Percentiles rank a stretch among this genome's conserved stretches.
Conservation (phyloP, 1,140 invertebrate genomes). For the Penaeus indicus region DNA sequence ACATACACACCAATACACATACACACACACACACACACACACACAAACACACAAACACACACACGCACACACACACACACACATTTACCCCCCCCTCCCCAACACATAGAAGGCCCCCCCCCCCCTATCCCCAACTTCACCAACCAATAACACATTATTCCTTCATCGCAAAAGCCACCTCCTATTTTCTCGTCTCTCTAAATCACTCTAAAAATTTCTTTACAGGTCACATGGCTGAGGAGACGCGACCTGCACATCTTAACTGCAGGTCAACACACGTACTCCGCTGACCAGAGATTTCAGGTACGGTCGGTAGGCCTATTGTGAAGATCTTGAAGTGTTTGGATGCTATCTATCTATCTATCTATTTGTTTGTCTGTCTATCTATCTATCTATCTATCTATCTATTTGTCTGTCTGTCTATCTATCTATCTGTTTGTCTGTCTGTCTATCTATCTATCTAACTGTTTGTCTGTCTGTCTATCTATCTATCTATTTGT, state of each 20-base stretch:
- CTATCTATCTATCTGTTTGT: too few species aligned
- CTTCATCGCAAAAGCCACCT: neutral
- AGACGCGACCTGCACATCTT: constrained; percentile 25
- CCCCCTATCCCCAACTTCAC: too few species aligned
- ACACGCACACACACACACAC: neutral
- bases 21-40: neutral
- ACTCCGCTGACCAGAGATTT: constrained; percentile 16
- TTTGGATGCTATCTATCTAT: too few species aligned
- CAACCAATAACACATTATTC: too few species aligned
- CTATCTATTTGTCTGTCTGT: too few species aligned
- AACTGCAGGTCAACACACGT: constrained; percentile 1
- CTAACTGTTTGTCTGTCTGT: too few species aligned
- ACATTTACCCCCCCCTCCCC: neutral
- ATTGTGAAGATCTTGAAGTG: too few species aligned
- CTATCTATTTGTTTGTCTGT: too few species aligned
- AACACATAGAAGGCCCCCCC: too few species aligned
- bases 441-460: too few species aligned
- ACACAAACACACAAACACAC: neutral
- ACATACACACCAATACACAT: neutral
- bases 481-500: too few species aligned
- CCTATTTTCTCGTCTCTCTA: neutral
- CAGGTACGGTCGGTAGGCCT: neutral
- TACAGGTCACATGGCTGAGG: constrained; percentile 2
- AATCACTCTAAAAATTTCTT: neutral
- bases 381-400: too few species aligned